Base-by-base conservation (phyloP, 2,888 invertebrate species). In the Andrena flavipes region DNA sequence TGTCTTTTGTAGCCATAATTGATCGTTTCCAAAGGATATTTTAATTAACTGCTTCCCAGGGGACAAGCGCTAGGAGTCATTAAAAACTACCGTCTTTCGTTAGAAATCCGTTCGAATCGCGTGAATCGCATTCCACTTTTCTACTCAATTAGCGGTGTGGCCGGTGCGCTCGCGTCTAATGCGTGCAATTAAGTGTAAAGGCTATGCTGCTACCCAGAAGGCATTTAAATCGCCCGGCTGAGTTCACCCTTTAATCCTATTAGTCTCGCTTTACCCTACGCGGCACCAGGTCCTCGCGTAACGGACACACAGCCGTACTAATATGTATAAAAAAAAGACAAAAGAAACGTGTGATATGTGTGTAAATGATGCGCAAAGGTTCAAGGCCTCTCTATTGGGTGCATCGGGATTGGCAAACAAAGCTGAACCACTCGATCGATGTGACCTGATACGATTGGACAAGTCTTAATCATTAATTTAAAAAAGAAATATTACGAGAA, bases 211-310 rank as follows among this genome's bases (percentile, higher is more conserved):
- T 82, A 78, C 79, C 83, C 78, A 65, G 83, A 73, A 81, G 80
- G 84, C 79, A 83, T 84, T 84, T 83, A 86, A 88, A 86, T 88
- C 88, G 84, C 78, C 33, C 69, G 75, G 69, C 62, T 81, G 83
- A 76, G 73, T 76, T 84, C 79, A 87, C 88, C 83, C 88, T 84
- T 82, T 86, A 83, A 87, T 86, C 88, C 84, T 77, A 80, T 87
- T 88, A 87, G 84, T 64, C 74, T 69, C 74, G 69, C 71, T 82
- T 77, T 80, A 49, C 67, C 76, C 76, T 75, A 65, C 65, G 51
- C 48, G 54, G 29, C 29, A 59, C 49, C 62, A 72, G 26, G n/a
- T 63, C 42, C 30, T 48, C 60, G 35, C 62, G 67, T 16, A 60
- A 65, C 35, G 30, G 54, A 68, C 60, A n/a, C 62, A 42, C 56